A percentile compares a stretch with the other conserved stretches of the same genome.
phyloP scores from a whole-genome alignment of 2,113 vertebrate genomes.

The Phycodurus eques region DNA sequence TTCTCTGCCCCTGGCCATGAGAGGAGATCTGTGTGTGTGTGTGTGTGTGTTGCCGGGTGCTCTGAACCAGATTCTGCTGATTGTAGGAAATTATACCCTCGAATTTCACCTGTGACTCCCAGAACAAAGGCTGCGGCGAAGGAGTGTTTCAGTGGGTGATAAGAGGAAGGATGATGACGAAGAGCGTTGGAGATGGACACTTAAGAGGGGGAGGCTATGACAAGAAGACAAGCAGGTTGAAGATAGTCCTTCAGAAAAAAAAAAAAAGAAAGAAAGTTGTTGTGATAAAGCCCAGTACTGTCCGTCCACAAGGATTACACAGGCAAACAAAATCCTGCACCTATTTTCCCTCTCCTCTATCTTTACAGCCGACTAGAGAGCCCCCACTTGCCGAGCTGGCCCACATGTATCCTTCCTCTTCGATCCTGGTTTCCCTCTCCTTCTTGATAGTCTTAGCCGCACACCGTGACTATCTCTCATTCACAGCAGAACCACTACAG shows the following conservation, averaged over 20 bases:
- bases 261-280: constrained; percentile 12
- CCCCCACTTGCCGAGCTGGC: constrained; percentile 45
- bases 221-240: constrained; percentile 40
- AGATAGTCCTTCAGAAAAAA: constrained; percentile 41
- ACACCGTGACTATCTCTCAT: constrained; percentile 74
- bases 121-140: constrained; percentile 61
- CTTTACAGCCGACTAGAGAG: constrained; percentile 56
- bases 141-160: constrained; percentile 53
- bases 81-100: constrained; percentile 70
- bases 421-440: constrained; percentile 58
- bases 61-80: constrained; percentile 67
- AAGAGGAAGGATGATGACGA: constrained; percentile 35
- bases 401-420: constrained; percentile 55
- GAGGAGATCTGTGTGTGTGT: constrained; percentile 17
- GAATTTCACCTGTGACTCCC: constrained; percentile 66
- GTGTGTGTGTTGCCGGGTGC: constrained; percentile 8
- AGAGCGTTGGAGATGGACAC: constrained; percentile 21
- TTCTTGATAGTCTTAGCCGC: constrained; percentile 70
- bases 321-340: neutral
- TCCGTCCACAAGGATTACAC: neutral
- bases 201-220: constrained; percentile 42
- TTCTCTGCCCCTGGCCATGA: constrained; percentile 51
- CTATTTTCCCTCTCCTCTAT: constrained; percentile 39
- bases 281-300: constrained; percentile 40
- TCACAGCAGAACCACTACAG: constrained; percentile 70